Evolutionary conservation across 2,888 invertebrate species (phyloP), one percentile per base, ranked within the genome.

Genomic region (Agonopterix arenella): DNA sequence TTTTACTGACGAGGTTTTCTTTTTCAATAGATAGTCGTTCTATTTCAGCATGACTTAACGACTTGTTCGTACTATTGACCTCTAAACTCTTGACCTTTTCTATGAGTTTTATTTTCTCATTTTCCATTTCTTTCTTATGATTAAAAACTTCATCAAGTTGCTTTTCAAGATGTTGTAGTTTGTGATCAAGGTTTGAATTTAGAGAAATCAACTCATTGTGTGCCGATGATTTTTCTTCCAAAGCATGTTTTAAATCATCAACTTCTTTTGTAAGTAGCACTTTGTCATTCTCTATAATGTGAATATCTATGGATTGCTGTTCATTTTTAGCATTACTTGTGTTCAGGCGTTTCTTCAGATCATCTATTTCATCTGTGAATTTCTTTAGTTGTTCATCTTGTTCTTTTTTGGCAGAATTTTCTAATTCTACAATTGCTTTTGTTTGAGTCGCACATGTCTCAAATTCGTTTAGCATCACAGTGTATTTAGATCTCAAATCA

Each of bases 401-500:
- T 69, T 83, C 60, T 51, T 64, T 49, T 57, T 73, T 69, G 58
- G 80, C 55, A 62, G 64, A 73, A 67, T 80, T 73, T 69, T 91
- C 91, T 48, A 90, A 62, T 57, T 88, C 86, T 51, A 90, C 80
- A 11, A 90, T 84, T 45, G 84, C 80, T 64, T 89, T 89, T 2
- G 73, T 74, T 70, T 90, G 70, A 66, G 66, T 79, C 72, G 90
- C 76, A 75, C 84, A 69, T 69, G 75, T 60, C 59, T 82, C 72
- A 49, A 82, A 64, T 72, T 90, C 75, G 49, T 66, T 67, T 45
- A 91, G 76, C 75, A 92, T 82, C 59, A 75, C 57, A 52, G 90
- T 90, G 64, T 91, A 91, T 54, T 91, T 91, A 36, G 76, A 77
- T 73, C 89, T 90, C 43, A 92, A 75, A 51, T 85, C 85, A 49